phyloP scores from a whole-genome alignment of 2,113 vertebrate genomes.

The Callopanchax toddi region DNA sequence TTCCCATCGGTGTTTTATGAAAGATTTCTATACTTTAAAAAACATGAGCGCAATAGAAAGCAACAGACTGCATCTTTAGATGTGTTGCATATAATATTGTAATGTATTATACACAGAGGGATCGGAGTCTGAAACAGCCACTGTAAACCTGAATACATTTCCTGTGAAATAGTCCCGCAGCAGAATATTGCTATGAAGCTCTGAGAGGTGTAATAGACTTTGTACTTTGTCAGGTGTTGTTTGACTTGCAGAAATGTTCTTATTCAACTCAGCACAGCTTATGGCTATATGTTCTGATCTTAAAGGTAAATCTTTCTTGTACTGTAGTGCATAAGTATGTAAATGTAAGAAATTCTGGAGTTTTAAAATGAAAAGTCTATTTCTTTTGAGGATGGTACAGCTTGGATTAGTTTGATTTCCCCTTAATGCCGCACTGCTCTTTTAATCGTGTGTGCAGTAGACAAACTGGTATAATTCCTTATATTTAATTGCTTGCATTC shows the following conservation, averaged over 20 bases:
- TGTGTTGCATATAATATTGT: conserved; percentile 3
- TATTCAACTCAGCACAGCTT: neutral
- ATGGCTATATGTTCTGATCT: neutral
- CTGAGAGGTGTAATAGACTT: neutral
- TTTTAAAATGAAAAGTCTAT: too few species aligned
- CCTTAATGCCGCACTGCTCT: too few species aligned
- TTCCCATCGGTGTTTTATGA: neutral
- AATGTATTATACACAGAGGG: neutral
- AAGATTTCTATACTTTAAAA: neutral
- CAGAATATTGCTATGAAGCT: conserved; percentile 1
- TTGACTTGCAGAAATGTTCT: neutral
- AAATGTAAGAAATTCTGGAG: too few species aligned
- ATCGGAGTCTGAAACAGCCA: neutral
- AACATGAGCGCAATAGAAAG: neutral
- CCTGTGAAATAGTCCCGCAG: neutral
- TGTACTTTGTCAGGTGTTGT: conserved; percentile 3
- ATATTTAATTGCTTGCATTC: neutral
- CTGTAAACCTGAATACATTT: neutral
- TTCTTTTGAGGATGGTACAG: neutral
- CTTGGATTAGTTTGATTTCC: neutral
- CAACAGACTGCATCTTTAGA: conserved; percentile 1
- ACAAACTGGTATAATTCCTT: neutral
- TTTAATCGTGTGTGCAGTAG: neutral
- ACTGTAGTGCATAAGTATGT: neutral
- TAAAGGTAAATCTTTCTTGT: neutral